Percentiles rank a stretch among this genome's conserved stretches.
phyloP scores from a whole-genome alignment of 1,140 invertebrate species.

The Drosophila tristis region DNA sequence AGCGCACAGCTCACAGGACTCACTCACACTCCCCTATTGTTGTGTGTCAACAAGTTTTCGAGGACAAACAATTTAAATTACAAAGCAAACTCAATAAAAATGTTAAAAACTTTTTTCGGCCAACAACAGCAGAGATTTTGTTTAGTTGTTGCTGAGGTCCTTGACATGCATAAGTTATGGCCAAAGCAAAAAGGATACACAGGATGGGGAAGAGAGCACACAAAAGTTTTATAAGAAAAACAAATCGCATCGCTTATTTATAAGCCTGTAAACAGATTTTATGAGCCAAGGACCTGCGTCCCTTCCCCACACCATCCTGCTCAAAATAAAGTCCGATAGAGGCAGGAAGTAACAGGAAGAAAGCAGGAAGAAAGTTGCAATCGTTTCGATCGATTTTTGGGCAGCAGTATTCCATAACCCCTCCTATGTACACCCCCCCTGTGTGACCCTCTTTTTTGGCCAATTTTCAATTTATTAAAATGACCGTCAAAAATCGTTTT shows the following conservation, averaged over 20 bases:
- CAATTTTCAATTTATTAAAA: slow-evolving; percentile 81
- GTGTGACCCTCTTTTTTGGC: slow-evolving; percentile 55
- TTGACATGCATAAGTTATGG: slow-evolving; percentile 79
- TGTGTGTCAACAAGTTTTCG: slow-evolving; percentile 66
- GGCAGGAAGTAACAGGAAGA: neutral
- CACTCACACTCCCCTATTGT: neutral
- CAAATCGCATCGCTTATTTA: slow-evolving; percentile 74
- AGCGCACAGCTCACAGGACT: slow-evolving; percentile 4
- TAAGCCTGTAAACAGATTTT: slow-evolving; percentile 80
- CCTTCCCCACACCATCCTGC: too few species aligned
- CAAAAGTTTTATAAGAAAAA: slow-evolving; percentile 71
- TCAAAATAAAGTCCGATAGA: slow-evolving; percentile 21
- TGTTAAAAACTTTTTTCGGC: slow-evolving; percentile 67
- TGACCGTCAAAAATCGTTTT: slow-evolving; percentile 78
- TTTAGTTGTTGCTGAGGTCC: slow-evolving; percentile 48
- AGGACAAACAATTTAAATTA: slow-evolving; percentile 78
- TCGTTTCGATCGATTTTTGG: slow-evolving; percentile 12
- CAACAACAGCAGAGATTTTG: slow-evolving; percentile 60
- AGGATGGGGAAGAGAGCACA: slow-evolving; percentile 33
- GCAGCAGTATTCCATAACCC: too few species aligned
- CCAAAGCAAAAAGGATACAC: slow-evolving; percentile 27
- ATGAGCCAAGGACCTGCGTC: slow-evolving; percentile 45
- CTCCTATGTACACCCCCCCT: slow-evolving; percentile 25
- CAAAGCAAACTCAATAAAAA: slow-evolving; percentile 81
- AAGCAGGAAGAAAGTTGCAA: slow-evolving; percentile 30